These are phyloP conservation scores for Allobates femoralis DNA, from an alignment of 2,797 vertebrate genomes.

Conservation along the genomic window DNA sequence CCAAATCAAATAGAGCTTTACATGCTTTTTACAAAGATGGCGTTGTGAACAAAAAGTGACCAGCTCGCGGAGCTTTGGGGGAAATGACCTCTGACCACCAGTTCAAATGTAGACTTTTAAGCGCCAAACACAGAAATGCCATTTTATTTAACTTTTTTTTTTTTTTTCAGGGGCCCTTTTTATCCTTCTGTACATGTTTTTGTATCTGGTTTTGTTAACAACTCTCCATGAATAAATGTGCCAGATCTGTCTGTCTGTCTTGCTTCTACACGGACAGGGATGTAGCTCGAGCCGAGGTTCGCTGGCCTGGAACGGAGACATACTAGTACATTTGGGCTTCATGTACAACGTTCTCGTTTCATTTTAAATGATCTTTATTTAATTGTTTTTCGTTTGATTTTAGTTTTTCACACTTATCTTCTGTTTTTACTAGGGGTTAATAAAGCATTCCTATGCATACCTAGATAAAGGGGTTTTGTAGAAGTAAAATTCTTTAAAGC, in stretches of 20 bases:
- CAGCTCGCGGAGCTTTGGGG: conserved; percentile 73
- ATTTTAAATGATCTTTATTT: not conserved
- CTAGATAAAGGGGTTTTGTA: conserved; percentile 5
- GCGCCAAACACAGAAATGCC: conserved; percentile 73
- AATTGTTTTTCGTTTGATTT: not conserved
- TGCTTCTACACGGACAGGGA: conserved; percentile 14
- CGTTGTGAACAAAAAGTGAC: conserved; percentile 69
- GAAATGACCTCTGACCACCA: conserved; percentile 68
- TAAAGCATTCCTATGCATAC: conserved; percentile 33
- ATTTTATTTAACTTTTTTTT: conserved; percentile 71
- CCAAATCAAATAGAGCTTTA: conserved; percentile 74
- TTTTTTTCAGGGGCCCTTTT: conserved; percentile 72
- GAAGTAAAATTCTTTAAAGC: conserved; percentile 1
- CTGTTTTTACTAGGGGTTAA: not conserved
- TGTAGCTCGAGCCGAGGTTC: not conserved
- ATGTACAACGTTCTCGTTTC: conserved; percentile 1
- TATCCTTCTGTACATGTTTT: conserved; percentile 78
- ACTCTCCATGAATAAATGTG: conserved; percentile 72
- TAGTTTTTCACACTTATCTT: conserved; percentile 11
- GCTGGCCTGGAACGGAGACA: not conserved
- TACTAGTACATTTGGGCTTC: not conserved
- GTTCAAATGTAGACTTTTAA: conserved; percentile 73
- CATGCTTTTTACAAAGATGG: conserved; percentile 77
- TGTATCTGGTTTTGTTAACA: conserved; percentile 80
- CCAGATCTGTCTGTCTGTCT: conserved; percentile 61